These are phyloP conservation scores for Cirrhinus mrigala DNA, from an alignment of 2,797 vertebrate genomes.

Conservation along the genomic window DNA sequence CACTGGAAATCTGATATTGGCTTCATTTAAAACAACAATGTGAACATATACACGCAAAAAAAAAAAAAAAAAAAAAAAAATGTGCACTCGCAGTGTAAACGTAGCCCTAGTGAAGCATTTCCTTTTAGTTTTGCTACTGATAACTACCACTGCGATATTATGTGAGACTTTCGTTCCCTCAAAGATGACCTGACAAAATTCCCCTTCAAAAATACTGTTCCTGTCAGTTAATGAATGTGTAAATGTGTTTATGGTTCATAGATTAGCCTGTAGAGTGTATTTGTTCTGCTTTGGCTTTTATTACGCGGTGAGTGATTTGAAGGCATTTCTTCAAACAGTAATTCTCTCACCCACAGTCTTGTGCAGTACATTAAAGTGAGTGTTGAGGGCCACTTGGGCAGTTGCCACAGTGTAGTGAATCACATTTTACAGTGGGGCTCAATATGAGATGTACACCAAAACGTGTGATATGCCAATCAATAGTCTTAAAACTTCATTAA, in stretches of 20 bases:
- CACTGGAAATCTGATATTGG: no score
- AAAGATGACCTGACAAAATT: background rate
- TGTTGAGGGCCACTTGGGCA: constrained; percentile 38
- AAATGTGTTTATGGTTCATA: background rate
- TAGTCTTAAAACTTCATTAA: constrained; percentile 3
- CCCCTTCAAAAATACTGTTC: background rate
- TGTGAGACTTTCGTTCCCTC: background rate
- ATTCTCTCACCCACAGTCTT: constrained; percentile 32
- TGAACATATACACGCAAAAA: no score
- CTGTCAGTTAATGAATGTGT: background rate
- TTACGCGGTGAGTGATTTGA: constrained; percentile 40
- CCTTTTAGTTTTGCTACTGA: background rate
- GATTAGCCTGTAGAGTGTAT: constrained; percentile 32
- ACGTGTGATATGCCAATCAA: background rate
- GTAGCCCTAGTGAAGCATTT: background rate
- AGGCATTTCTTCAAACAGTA: constrained; percentile 22
- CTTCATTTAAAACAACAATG: no score
- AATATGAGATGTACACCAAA: background rate
- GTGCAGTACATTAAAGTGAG: constrained; percentile 36
- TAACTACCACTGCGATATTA: background rate
- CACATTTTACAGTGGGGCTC: constrained; percentile 19
- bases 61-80: no score
- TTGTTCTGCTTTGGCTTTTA: constrained; percentile 23
- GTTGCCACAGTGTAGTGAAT: constrained; percentile 19
- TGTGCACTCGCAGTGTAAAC: no score